Base-by-base conservation (phyloP, 2,888 invertebrate genomes). In the Campoletis raptor region DNA sequence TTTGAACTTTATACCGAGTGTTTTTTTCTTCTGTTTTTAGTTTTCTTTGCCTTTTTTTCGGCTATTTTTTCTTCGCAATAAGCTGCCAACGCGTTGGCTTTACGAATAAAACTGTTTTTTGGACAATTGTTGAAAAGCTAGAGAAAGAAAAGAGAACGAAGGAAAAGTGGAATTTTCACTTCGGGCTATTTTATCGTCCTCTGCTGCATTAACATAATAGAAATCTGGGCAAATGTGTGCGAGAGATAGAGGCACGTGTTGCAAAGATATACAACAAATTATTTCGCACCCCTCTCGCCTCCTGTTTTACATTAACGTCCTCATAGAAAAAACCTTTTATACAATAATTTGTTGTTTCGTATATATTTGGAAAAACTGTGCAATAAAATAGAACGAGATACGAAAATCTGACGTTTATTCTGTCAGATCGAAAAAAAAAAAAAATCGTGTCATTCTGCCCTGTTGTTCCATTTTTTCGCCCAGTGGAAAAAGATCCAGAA, bases 121-220 rank as follows among this genome's bases (percentile, higher is more conserved):
- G 54, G 37, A 24, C 45, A 73, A 79, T 57, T 57, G 67, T 42
- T 73, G 66, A 69, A 67, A 30, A 18, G 72, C 52, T 66, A 66
- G 64, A 37, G 6, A 52, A 36, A 73, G 42, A 36, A 73, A 36
- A 36, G 18, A 36, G 52, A 66, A 70, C 15, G 37, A 21, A 10
- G 48, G 9, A 54, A n/a, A n/a, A 52, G 72, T 72, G 54, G 61
- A 12, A 24, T 57, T 69, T 40, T 30, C 24, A 70, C 67, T 57
- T 52, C 40, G 15, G 52, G 57, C 72, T 83, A 78, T 89, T 93
- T 92, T 93, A 93, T 91, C 90, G 78, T 82, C 78, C 57, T 86
- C n/a, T 77, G 87, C 91, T 76, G 87, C 91, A 92, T 93, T 93
- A 93, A 92, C 92, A 92, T 92, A 91, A 90, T 91, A 91, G 89